Conservation (phyloP, 2,113 vertebrate genomes). For the Sula dactylatra region DNA sequence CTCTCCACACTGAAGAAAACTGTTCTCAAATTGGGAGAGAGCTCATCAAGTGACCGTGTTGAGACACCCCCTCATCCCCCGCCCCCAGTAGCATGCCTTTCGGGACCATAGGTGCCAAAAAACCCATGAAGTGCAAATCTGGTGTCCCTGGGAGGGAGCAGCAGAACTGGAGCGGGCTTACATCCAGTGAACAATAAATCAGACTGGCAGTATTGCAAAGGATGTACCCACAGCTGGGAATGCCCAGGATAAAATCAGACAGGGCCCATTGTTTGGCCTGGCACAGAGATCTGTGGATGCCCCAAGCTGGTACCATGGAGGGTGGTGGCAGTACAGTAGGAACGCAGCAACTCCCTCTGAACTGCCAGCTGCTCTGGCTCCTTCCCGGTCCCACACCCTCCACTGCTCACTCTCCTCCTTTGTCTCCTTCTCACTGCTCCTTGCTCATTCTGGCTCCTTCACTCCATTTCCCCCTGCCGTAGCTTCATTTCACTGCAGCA, state of each 20-base stretch:
- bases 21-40: neutral
- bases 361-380: neutral
- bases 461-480: conserved; percentile 41
- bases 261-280: neutral
- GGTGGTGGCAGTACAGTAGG: neutral
- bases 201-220: neutral
- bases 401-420: conserved; percentile 27
- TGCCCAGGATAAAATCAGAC: neutral
- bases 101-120: neutral
- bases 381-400: neutral
- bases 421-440: conserved; percentile 56
- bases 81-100: neutral
- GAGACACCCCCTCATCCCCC: neutral
- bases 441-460: conserved; percentile 39
- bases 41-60: neutral
- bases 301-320: conserved; percentile 42
- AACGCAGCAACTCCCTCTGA: neutral
- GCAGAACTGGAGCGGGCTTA: neutral
- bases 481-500: conserved; percentile 32
- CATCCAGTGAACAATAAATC: conserved; percentile 18
- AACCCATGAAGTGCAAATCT: neutral
- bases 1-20: neutral
- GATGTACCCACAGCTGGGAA: conserved; percentile 22
- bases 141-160: neutral
- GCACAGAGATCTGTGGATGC: neutral